Evolutionary conservation across 2,888 invertebrate genomes (phyloP), one percentile per base, ranked within the genome.

Genomic region (Mythimna pallens): DNA sequence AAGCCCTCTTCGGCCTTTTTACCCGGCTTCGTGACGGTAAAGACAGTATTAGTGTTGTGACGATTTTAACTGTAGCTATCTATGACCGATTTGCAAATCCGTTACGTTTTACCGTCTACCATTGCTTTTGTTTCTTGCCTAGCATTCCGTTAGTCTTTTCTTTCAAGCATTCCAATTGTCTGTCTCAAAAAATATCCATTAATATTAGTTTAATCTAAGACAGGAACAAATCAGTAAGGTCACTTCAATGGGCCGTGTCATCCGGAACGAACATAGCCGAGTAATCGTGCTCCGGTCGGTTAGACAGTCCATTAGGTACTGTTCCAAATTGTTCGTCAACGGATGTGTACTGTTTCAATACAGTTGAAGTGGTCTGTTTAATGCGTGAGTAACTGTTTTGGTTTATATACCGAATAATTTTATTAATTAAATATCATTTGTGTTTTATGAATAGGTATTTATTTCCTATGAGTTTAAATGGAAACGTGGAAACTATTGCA

Each of bases 291-390:
- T 22, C 14, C 25, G 43, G 40, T 50, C 50, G 22, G 61, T 55
- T 55, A 25, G 6, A 22, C 4, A 7, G 17, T 40, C 2, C 30
- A 30, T 17, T 58, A 10, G 52, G 22, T 47, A 64, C 25, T 64
- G 64, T 34, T 67, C 50, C 68, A 80, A 78, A 82, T 74, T 74
- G 80, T 25, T 69, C 47, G n/a, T 30, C 30, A 36, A 50, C 79
- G 80, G 80, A 80, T 68, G 83, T 80, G 62, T 70, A 67, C 50
- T 57, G 63, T 78, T 61, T 62, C 22, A n/a, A 58, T 47, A 36
- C 4, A 5, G n/a, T 50, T 50, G 25, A 30, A 57, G 47, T 17
- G n/a, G 25, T 36, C 25, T 50, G 40, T 70, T 47, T 22, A 64
- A 25, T 34, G n/a, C 40, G 66, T 47, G 52, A 47, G 30, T 43